Conservation (phyloP, 1,140 invertebrate genomes). For the Cherax destructor region DNA sequence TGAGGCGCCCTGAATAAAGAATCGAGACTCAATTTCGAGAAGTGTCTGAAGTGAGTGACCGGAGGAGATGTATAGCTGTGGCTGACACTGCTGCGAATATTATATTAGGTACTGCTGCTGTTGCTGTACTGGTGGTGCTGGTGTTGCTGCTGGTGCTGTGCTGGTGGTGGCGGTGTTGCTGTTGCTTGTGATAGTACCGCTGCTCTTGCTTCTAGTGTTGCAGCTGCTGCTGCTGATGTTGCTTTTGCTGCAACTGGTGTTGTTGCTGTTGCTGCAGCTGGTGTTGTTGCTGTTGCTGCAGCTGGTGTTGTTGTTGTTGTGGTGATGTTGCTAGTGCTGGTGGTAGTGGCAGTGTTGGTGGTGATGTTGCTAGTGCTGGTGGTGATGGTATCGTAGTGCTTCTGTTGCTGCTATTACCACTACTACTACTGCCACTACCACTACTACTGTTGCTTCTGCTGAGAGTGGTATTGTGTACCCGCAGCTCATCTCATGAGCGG, state of each 20-base stretch:
- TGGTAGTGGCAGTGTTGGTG: no score
- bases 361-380: no score
- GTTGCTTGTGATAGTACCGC: no score
- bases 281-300: not conserved
- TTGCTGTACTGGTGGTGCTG: no score
- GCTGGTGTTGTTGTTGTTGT: no score
- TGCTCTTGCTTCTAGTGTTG: no score
- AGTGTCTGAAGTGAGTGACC: constrained; percentile 64
- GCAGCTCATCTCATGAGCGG: not conserved
- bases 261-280: not conserved
- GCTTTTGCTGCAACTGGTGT: no score
- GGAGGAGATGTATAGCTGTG: constrained; percentile 59
- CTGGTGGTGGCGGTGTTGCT: no score
- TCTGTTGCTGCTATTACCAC: not conserved
- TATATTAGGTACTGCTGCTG: constrained; percentile 28
- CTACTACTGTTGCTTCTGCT: not conserved
- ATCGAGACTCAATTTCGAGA: constrained; percentile 67
- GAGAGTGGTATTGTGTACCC: not conserved
- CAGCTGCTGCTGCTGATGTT: no score
- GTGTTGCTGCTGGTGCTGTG: no score
- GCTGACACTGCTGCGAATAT: constrained; percentile 54
- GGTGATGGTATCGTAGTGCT: not conserved
- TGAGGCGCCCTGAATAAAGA: constrained; percentile 63
- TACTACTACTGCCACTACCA: not conserved
- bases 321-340: not conserved